Evolutionary conservation across 2,797 vertebrate species (phyloP).

Genomic region (Liasis olivaceus): DNA sequence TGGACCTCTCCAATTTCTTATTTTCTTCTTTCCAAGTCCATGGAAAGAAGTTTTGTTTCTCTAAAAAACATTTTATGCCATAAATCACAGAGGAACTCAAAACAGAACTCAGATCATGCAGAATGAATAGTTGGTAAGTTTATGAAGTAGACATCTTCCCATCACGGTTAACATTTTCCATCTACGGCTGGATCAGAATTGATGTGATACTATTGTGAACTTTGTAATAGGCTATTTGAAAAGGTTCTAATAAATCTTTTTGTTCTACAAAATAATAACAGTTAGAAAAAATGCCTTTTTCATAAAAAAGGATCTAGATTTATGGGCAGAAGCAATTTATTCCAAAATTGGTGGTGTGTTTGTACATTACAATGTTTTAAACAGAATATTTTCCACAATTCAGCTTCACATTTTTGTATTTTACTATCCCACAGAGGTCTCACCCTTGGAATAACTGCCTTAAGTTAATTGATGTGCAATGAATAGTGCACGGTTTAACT

Average conservation of each 20-base stretch:
- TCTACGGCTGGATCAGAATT: conserved; percentile 34
- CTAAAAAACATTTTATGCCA: background rate
- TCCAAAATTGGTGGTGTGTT: conserved; percentile 36
- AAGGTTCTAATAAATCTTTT: conserved; percentile 69
- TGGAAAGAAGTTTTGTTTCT: too few species aligned
- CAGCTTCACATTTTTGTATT: conserved; percentile 42
- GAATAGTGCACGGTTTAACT: conserved; percentile 15
- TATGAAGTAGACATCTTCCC: conserved; percentile 45
- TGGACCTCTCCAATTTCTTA: background rate
- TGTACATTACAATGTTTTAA: conserved; percentile 37
- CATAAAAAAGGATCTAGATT: conserved; percentile 53
- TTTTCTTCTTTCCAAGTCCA: background rate
- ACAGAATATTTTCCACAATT: conserved; percentile 33
- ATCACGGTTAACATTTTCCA: conserved; percentile 40
- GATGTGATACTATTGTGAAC: conserved; percentile 51
- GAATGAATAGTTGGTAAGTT: conserved; percentile 35
- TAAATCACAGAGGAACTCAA: background rate
- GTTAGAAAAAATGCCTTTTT: conserved; percentile 52
- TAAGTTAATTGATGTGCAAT: conserved; percentile 18
- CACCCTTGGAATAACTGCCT: conserved; percentile 37
- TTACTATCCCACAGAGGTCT: conserved; percentile 24
- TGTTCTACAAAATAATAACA: conserved; percentile 56
- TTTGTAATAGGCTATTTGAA: conserved; percentile 47
- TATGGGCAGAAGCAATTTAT: conserved; percentile 47
- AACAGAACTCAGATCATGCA: background rate